Evolutionary conservation across 2,113 vertebrate species (phyloP), one percentile per base, ranked within the genome.

Genomic region (Pachyramphus minor): DNA sequence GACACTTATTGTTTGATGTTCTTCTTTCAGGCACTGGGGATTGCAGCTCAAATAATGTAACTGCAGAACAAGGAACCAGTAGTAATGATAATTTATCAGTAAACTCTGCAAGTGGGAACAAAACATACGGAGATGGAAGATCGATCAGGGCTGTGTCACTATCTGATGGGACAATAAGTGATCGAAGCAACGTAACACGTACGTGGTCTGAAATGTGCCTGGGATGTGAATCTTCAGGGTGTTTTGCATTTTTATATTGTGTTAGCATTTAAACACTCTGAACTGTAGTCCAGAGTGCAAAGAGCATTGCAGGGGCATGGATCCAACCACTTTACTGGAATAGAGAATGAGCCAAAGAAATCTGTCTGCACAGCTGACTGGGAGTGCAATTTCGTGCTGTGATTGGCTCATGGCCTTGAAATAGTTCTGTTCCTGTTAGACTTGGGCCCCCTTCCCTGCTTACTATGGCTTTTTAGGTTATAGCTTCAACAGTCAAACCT

Each of bases 11-110:
- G 5, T 47, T 84, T 68, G 77, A 11, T 93, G 16, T 73, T 84
- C 42, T 94, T 90, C 42, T 84, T 84, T 60, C 85, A 97, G 97
- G 95, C 77, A 24, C 37, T 49, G 41, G 47, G 9, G 5, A 60
- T 49, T 97, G 97, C 64, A 44, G 6, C 56, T 60, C 35, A 30
- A 31, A 84, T 31, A 52, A 23, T 17, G 6, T 9, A 52, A 67
- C 62, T 64, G 62, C n/a, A 31, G 62, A 79, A 80, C 31, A 62
- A 37, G 42, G 39, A 84, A 22, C 22, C 35, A 69, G 37, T 74
- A 91, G 58, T 89, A 16, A 39, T 15, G 31, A n/a, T 56, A 11
- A 41, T 22, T 44, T 72, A 41, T 33, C 67, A 60, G 24, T 30
- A 35, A 84, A 58, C 73, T 84, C 82, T 59, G 21, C 45, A 50